Percentiles rank a stretch among this genome's conserved stretches.
Evolutionary conservation across 2,888 invertebrate species (phyloP).

Genomic region (Thumatha senex): DNA sequence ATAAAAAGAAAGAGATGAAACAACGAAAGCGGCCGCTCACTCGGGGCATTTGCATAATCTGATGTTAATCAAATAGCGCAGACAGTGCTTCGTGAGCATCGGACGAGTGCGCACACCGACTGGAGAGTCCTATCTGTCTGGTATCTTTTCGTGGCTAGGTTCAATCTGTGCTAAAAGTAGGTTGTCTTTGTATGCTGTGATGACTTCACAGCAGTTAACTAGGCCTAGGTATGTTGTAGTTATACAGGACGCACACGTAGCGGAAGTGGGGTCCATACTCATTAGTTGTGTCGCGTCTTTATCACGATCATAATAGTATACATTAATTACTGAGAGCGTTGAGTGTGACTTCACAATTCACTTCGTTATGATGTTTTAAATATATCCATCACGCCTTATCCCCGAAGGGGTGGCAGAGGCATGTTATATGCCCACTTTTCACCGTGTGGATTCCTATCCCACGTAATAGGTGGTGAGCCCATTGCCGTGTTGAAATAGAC

Average conservation of each 20-base stretch:
- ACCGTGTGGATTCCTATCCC: no score
- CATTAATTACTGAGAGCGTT: background rate
- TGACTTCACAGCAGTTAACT: constrained; percentile 8
- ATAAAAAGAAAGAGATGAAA: constrained; percentile 73
- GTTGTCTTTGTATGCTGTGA: constrained; percentile 17
- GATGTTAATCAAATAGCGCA: constrained; percentile 80
- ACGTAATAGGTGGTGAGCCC: no score
- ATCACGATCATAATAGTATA: constrained; percentile 35
- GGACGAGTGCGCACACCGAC: constrained; percentile 18
- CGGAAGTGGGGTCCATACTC: constrained; percentile 54
- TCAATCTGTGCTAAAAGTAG: constrained; percentile 16
- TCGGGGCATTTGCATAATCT: constrained; percentile 81
- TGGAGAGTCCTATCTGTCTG: constrained; percentile 7
- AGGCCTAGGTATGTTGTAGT: constrained; percentile 4
- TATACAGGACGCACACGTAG: constrained; percentile 51
- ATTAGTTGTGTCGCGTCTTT: constrained; percentile 46
- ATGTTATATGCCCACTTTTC: no score
- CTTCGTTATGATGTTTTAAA: constrained; percentile 19
- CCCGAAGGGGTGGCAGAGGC: no score
- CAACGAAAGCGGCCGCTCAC: constrained; percentile 77
- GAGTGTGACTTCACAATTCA: constrained; percentile 1
- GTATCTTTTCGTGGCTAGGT: constrained; percentile 26
- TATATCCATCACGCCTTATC: no score
- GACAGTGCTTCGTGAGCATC: constrained; percentile 51
- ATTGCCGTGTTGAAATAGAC: no score